phyloP scores from a whole-genome alignment of 2,888 invertebrate species.

The Caenorhabditis sp. region DNA sequence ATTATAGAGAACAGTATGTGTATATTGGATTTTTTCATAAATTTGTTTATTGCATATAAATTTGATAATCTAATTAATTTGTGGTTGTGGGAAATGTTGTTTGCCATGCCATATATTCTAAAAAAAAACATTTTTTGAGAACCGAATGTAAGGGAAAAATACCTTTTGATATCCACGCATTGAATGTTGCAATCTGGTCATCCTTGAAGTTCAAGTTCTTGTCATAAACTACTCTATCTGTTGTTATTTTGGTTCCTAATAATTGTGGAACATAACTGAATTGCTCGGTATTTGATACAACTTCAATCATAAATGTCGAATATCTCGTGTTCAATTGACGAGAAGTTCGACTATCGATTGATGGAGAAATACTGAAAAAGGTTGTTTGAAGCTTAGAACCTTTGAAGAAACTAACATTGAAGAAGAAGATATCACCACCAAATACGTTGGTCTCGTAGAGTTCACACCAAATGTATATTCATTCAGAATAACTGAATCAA shows the following conservation, averaged over 20 bases:
- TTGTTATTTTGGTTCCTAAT: slow-evolving; percentile 22
- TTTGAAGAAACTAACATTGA: slow-evolving; percentile 7
- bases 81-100: slow-evolving; percentile 13
- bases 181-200: background rate
- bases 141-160: too few species aligned
- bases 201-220: slow-evolving; percentile 6
- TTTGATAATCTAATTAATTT: background rate
- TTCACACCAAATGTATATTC: slow-evolving; percentile 29
- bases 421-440: slow-evolving; percentile 20
- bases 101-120: slow-evolving; percentile 29
- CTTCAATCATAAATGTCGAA: slow-evolving; percentile 37
- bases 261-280: slow-evolving; percentile 21
- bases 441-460: slow-evolving; percentile 21
- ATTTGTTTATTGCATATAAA: slow-evolving; percentile 2
- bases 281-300: slow-evolving; percentile 1
- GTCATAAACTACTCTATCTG: slow-evolving; percentile 16
- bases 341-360: slow-evolving; percentile 27
- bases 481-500: slow-evolving; percentile 30
- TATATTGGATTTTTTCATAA: slow-evolving; percentile 1
- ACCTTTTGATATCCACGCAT: slow-evolving; percentile 33
- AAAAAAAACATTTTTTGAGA: slow-evolving; percentile 6
- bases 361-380: slow-evolving; percentile 23
- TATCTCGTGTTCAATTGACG: slow-evolving; percentile 32
- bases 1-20: background rate
- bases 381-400: background rate